Evolutionary conservation across 2,113 vertebrate species (phyloP).

Genomic region (Lycaon pictus): DNA sequence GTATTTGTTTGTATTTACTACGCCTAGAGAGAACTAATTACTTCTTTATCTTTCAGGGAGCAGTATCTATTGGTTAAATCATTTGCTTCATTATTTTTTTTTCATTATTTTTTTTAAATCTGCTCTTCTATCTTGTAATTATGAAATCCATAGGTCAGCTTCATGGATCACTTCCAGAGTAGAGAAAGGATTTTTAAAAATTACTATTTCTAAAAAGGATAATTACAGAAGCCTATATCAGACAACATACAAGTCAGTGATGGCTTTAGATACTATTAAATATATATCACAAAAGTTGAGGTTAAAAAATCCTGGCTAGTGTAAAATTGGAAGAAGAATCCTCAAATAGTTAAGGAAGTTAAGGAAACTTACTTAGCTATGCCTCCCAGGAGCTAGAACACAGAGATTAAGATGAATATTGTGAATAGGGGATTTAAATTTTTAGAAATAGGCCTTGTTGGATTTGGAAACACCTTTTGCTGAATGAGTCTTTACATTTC

Average conservation of each 20-base stretch:
- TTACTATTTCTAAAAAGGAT: conserved; percentile 12
- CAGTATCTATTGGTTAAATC: not conserved
- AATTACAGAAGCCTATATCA: not conserved
- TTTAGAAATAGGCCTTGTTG: not conserved
- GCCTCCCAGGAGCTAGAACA: not conserved
- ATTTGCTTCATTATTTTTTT: not conserved
- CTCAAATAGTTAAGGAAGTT: not conserved
- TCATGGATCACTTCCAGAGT: not conserved
- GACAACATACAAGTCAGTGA: not conserved
- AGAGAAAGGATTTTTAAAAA: not conserved
- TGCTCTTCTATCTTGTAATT: not conserved
- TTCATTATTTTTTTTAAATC: not conserved
- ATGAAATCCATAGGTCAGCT: not conserved
- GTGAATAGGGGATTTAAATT: conserved; percentile 17
- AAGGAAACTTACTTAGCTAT: not conserved
- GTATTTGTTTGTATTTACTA: not conserved
- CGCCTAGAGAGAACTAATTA: not conserved
- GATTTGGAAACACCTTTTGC: not conserved
- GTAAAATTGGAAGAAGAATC: not conserved
- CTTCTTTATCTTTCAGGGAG: not conserved
- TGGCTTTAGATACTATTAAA: not conserved
- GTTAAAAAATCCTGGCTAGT: not conserved
- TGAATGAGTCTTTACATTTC: not conserved
- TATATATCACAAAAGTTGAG: not conserved
- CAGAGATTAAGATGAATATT: not conserved